phyloP scores from a whole-genome alignment of 1,140 invertebrate genomes.

The Drosophila kanapiae region DNA sequence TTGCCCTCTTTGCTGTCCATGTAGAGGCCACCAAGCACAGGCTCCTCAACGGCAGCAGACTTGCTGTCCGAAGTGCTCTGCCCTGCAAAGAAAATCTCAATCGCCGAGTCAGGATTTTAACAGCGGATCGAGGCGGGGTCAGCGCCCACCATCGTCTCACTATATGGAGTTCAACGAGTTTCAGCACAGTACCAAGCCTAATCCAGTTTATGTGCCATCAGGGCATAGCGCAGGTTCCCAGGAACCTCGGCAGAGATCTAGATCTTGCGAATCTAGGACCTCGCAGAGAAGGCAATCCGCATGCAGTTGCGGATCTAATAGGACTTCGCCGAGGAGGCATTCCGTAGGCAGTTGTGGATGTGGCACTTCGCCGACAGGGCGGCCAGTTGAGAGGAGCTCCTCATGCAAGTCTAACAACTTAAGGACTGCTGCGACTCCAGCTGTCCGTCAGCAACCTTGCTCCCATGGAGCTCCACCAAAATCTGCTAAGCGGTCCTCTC shows the following conservation, averaged over 20 bases:
- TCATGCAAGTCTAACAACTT: background rate
- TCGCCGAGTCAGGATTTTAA: background rate
- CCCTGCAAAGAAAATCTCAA: background rate
- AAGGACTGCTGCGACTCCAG: background rate
- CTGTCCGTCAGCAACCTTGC: background rate
- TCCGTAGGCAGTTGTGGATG: background rate
- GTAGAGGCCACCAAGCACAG: background rate
- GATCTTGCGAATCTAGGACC: background rate
- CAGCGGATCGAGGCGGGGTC: background rate
- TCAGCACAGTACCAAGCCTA: background rate
- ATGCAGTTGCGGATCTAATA: background rate
- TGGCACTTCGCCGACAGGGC: no score
- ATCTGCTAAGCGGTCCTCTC: background rate
- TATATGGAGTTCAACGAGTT: conserved; percentile 29
- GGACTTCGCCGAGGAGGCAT: no score
- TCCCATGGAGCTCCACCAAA: background rate
- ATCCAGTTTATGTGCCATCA: background rate
- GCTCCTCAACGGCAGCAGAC: background rate
- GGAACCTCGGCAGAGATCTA: background rate
- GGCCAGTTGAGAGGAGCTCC: background rate
- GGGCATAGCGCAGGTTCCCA: background rate
- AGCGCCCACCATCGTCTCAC: conserved; percentile 5
- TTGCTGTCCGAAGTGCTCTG: no score
- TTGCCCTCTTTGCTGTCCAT: no score
- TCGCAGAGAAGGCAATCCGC: background rate